Evolutionary conservation across 2,797 vertebrate genomes (phyloP).

Genomic region (Rhinophrynus dorsalis): DNA sequence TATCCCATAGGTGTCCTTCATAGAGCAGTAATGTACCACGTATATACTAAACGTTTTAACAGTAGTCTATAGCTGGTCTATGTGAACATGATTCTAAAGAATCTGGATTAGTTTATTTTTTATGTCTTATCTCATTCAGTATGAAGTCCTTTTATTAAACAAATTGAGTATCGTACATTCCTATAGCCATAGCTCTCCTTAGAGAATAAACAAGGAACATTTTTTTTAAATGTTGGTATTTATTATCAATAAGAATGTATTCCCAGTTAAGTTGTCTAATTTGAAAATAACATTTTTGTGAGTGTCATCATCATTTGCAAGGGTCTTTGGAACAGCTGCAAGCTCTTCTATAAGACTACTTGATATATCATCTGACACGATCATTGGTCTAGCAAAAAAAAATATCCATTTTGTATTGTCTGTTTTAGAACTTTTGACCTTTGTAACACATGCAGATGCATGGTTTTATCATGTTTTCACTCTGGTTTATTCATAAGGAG

Average conservation of each 20-base stretch:
- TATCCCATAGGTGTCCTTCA: too few relatives aligned
- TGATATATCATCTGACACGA: constrained; percentile 32
- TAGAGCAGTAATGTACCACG: too few relatives aligned
- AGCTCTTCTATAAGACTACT: constrained; percentile 30
- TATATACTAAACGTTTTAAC: too few relatives aligned
- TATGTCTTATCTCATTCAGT: too few relatives aligned
- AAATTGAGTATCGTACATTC: too few relatives aligned
- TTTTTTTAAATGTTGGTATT: too few relatives aligned
- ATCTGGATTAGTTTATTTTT: too few relatives aligned
- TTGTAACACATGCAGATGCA: constrained; percentile 17
- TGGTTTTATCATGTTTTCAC: background rate
- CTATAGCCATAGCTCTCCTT: too few relatives aligned
- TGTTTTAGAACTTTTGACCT: constrained; percentile 38
- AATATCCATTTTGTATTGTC: constrained; percentile 28
- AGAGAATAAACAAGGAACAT: too few relatives aligned
- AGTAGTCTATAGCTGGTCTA: too few relatives aligned
- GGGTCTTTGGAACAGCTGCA: constrained; percentile 44
- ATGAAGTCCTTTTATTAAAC: too few relatives aligned
- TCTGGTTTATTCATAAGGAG: background rate
- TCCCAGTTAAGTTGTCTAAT: constrained; percentile 16
- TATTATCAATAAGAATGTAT: background rate
- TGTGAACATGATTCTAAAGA: too few relatives aligned
- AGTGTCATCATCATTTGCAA: constrained; percentile 39
- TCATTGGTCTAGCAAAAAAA: constrained; percentile 14
- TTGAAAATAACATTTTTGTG: constrained; percentile 17